Percentiles rank a stretch among this genome's conserved stretches.
phyloP scores from a whole-genome alignment of 2,797 vertebrate species.

The Brachyalestes nurse region DNA sequence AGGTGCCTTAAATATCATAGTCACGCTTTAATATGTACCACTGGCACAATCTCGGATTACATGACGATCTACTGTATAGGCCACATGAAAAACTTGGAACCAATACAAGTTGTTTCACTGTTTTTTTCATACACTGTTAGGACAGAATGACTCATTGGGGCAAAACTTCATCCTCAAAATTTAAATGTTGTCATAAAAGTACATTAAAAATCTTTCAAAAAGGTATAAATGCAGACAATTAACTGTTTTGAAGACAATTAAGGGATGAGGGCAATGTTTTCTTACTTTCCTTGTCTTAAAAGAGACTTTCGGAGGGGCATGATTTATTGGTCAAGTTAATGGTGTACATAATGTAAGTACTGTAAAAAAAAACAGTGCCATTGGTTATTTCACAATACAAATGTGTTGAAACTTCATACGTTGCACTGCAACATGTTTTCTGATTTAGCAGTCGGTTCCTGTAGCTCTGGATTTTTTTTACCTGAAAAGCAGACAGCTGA shows the following conservation, averaged over 20 bases:
- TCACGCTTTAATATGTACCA: constrained; percentile 44
- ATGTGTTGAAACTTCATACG: not conserved
- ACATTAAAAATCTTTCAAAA: no score
- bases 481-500: not conserved
- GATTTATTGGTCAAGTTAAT: constrained; percentile 46
- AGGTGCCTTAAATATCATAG: constrained; percentile 57
- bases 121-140: no score
- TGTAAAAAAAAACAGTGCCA: not conserved
- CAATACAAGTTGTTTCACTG: no score
- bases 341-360: constrained; percentile 62
- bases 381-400: not conserved
- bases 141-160: no score
- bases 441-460: not conserved
- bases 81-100: not conserved
- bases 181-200: no score
- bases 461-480: not conserved
- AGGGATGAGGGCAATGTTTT: constrained; percentile 27
- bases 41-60: not conserved
- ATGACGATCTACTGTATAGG: not conserved
- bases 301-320: constrained; percentile 61
- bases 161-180: no score
- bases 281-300: constrained; percentile 63
- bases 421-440: not conserved
- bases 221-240: not conserved
- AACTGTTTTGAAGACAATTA: not conserved